Conservation (phyloP, 2,888 invertebrate genomes). For the Aquatica leii region DNA sequence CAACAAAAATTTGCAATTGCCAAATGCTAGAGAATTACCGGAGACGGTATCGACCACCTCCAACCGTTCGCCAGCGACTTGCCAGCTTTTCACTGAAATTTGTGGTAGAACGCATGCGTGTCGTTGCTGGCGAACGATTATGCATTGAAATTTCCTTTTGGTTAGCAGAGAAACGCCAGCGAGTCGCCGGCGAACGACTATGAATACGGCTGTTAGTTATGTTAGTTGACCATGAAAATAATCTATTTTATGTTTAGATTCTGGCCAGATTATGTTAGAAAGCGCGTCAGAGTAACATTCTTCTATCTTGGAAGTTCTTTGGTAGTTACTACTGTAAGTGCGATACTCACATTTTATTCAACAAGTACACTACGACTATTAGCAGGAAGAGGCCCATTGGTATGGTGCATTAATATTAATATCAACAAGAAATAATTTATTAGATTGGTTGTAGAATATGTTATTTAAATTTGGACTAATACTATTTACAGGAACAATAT, state of each 20-base stretch:
- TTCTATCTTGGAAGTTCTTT: slow-evolving; percentile 92
- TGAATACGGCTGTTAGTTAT: no score
- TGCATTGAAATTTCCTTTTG: no score
- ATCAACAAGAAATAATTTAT: background rate
- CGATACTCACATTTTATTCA: slow-evolving; percentile 83
- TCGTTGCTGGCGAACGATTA: no score
- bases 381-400: slow-evolving; percentile 80
- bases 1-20: no score
- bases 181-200: no score
- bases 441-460: slow-evolving; percentile 68
- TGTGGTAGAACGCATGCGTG: no score
- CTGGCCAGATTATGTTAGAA: slow-evolving; percentile 94
- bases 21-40: no score
- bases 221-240: no score
- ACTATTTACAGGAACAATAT: slow-evolving; percentile 87
- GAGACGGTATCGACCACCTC: no score
- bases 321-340: slow-evolving; percentile 82
- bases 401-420: slow-evolving; percentile 67
- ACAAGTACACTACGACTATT: slow-evolving; percentile 84
- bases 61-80: no score
- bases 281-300: slow-evolving; percentile 89
- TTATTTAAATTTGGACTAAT: slow-evolving; percentile 83
- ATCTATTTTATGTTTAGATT: slow-evolving; percentile 65
- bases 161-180: no score
- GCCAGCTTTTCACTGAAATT: no score